Evolutionary conservation across 2,888 invertebrate genomes (phyloP).

Genomic region (Diaphora mendica): DNA sequence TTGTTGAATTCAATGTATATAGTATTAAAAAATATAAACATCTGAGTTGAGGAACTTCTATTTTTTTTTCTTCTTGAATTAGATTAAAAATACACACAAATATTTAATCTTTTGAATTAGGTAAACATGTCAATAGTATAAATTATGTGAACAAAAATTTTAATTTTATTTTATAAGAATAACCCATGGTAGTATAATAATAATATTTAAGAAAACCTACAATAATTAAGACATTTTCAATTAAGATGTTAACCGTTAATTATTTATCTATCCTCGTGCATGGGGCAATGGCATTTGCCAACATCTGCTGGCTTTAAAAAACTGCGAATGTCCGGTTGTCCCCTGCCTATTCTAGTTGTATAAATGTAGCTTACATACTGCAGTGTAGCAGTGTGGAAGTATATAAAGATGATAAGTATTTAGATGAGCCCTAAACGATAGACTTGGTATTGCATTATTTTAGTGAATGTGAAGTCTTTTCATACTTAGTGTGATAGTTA

Average conservation of each 20-base stretch:
- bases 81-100: not conserved
- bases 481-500: no score
- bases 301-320: constrained; percentile 75
- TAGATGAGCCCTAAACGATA: not conserved
- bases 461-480: not conserved
- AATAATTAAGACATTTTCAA: constrained; percentile 74
- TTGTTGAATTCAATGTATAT: no score
- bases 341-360: constrained; percentile 53
- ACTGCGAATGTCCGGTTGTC: constrained; percentile 59
- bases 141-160: not conserved
- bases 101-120: not conserved
- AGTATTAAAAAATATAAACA: no score
- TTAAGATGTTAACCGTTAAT: constrained; percentile 67
- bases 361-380: constrained; percentile 39
- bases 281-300: constrained; percentile 70
- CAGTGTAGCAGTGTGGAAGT: not conserved
- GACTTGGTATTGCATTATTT: no score
- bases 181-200: no score
- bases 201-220: no score
- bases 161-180: no score
- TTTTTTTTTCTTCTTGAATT: no score
- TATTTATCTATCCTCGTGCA: constrained; percentile 37
- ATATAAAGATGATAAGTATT: not conserved
- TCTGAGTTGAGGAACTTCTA: no score
- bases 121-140: not conserved